Conservation (phyloP, 2,888 invertebrate species). For the Athalia cordata region DNA sequence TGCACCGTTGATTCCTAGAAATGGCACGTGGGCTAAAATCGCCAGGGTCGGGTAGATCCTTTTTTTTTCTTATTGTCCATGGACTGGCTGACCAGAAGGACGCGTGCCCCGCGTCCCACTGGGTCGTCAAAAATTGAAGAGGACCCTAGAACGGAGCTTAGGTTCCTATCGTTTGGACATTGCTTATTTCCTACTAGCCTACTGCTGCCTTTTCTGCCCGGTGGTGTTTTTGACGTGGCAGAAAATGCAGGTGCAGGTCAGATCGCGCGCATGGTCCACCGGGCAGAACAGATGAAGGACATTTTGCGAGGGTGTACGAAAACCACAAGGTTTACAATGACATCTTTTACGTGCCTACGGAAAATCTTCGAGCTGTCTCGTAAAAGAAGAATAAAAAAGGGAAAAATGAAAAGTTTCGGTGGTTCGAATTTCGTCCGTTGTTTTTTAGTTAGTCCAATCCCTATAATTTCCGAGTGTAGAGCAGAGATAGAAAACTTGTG, state of each 20-base stretch:
- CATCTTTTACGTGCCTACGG: too few species aligned
- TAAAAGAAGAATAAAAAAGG: too few species aligned
- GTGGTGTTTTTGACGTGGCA: neutral
- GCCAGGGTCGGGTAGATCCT: conserved; percentile 3
- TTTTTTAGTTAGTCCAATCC: too few species aligned
- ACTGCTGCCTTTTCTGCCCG: too few species aligned
- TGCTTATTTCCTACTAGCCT: neutral
- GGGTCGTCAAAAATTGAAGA: conserved; percentile 15
- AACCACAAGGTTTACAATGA: too few species aligned
- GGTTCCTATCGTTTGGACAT: conserved; percentile 1
- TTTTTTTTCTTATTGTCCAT: neutral
- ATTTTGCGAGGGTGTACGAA: conserved; percentile 25
- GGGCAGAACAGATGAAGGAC: conserved; percentile 17
- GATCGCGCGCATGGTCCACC: conserved; percentile 11
- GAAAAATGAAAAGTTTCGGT: too few species aligned
- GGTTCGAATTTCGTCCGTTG: neutral
- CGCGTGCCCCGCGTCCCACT: conserved; percentile 24
- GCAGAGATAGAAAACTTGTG: too few species aligned
- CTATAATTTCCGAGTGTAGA: too few species aligned
- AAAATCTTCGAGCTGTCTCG: too few species aligned
- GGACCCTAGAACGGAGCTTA: neutral
- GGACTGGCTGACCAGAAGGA: conserved; percentile 11
- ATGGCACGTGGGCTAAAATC: conserved; percentile 32
- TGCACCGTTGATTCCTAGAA: conserved; percentile 14
- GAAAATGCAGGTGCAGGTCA: conserved; percentile 1